A percentile compares a stretch with the other conserved stretches of the same genome.
Conservation (phyloP, 2,797 vertebrate genomes). For the Catamblyrhynchus diadema region DNA sequence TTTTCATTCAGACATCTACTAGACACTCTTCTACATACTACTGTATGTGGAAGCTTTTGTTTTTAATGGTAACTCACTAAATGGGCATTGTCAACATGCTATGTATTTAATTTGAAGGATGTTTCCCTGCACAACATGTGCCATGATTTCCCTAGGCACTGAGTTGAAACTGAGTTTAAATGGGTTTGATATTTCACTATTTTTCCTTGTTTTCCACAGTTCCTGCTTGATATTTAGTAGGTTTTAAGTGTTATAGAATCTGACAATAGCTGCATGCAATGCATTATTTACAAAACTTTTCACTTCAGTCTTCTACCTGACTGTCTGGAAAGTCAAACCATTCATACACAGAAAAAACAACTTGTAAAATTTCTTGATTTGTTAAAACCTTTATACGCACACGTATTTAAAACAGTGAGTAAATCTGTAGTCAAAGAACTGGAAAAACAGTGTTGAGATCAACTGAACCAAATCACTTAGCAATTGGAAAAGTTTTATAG, state of each 20-base stretch:
- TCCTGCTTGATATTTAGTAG: background rate
- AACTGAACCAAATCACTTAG: background rate
- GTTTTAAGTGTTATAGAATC: background rate
- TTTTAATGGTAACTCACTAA: background rate
- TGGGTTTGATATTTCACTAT: background rate
- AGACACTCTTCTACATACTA: background rate
- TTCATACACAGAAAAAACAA: background rate
- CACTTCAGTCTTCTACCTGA: background rate
- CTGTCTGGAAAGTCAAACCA: background rate
- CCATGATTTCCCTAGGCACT: background rate
- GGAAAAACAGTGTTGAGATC: background rate
- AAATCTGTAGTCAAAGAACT: background rate
- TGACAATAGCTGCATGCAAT: background rate
- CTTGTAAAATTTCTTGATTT: background rate
- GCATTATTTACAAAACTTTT: background rate
- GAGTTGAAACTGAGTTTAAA: background rate
- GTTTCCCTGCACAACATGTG: background rate
- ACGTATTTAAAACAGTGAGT: background rate
- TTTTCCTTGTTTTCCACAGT: background rate
- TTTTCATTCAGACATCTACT: background rate
- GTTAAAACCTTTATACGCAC: background rate
- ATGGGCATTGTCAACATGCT: fast-evolving
- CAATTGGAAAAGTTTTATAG: background rate
- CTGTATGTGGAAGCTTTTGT: background rate
- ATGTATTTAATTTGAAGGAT: background rate